Evolutionary conservation across 1,140 invertebrate genomes (phyloP).

Genomic region (Trissolcus basalis): DNA sequence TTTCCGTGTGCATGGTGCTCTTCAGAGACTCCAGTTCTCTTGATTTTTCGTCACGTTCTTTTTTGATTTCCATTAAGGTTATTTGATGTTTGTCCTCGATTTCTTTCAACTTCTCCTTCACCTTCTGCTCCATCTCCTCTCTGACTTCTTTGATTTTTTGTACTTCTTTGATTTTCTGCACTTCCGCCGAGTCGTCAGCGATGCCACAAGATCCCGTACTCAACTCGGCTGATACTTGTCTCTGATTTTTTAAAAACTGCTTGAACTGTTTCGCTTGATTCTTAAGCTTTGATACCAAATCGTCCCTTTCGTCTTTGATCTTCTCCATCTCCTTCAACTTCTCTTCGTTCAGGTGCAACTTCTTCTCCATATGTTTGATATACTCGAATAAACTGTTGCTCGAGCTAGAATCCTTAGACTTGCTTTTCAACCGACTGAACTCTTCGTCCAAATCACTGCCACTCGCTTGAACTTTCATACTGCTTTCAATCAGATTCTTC

Average conservation of each 20-base stretch:
- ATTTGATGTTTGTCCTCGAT: constrained; percentile 68
- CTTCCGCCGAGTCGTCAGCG: constrained; percentile 61
- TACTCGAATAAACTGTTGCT: constrained; percentile 56
- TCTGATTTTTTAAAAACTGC: constrained; percentile 67
- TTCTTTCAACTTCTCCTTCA: constrained; percentile 63
- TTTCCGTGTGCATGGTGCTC: constrained; percentile 62
- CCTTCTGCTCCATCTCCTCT: constrained; percentile 69
- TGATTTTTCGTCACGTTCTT: constrained; percentile 61
- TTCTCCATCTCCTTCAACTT: constrained; percentile 67
- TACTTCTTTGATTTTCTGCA: constrained; percentile 67
- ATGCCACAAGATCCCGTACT: constrained; percentile 63
- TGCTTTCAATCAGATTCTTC: constrained; percentile 59
- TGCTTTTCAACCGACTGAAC: constrained; percentile 61
- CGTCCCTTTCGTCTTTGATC: constrained; percentile 68
- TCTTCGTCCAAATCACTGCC: constrained; percentile 63
- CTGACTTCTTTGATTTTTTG: constrained; percentile 63
- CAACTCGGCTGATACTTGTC: constrained; percentile 67
- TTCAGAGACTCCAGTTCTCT: constrained; percentile 63
- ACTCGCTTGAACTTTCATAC: constrained; percentile 43
- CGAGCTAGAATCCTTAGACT: constrained; percentile 44
- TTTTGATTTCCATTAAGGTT: constrained; percentile 60
- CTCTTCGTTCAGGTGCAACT: constrained; percentile 62
- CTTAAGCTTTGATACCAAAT: constrained; percentile 65
- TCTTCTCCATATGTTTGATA: constrained; percentile 65
- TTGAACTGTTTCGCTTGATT: constrained; percentile 71